Evolutionary conservation across 2,888 invertebrate genomes (phyloP).

Genomic region (Rotaria sp.): DNA sequence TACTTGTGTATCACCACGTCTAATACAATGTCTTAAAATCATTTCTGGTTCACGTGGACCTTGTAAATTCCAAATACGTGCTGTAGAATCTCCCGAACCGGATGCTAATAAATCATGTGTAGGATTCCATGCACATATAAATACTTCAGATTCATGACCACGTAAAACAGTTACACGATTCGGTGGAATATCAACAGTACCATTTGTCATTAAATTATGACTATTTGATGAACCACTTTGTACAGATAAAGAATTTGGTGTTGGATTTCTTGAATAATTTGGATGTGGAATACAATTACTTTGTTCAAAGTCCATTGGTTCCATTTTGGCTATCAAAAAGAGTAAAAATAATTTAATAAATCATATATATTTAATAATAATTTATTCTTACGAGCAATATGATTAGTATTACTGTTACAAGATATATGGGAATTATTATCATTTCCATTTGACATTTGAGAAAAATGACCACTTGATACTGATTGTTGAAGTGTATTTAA

Average conservation of each 20-base stretch:
- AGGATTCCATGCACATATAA: slow-evolving; percentile 99
- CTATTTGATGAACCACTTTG: not conserved
- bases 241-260: not conserved
- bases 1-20: slow-evolving; percentile 74
- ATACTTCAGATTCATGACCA: slow-evolving; percentile 96
- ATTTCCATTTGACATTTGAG: not conserved
- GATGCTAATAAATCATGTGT: slow-evolving; percentile 91
- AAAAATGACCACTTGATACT: not conserved
- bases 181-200: slow-evolving; percentile 71
- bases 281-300: not conserved
- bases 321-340: not conserved
- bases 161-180: slow-evolving; percentile 85
- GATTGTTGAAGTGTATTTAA: not conserved
- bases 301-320: slow-evolving; percentile 9
- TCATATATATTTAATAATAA: not conserved
- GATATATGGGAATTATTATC: not conserved
- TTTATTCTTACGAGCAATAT: not conserved
- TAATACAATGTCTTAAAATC: slow-evolving; percentile 88
- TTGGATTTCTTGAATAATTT: not conserved
- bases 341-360: too few relatives aligned
- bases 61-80: slow-evolving; percentile 97
- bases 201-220: not conserved
- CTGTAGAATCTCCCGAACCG: slow-evolving; percentile 93
- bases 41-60: slow-evolving; percentile 63
- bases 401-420: not conserved